phyloP scores from a whole-genome alignment of 1,140 invertebrate species.

The Papilio glaucus region DNA sequence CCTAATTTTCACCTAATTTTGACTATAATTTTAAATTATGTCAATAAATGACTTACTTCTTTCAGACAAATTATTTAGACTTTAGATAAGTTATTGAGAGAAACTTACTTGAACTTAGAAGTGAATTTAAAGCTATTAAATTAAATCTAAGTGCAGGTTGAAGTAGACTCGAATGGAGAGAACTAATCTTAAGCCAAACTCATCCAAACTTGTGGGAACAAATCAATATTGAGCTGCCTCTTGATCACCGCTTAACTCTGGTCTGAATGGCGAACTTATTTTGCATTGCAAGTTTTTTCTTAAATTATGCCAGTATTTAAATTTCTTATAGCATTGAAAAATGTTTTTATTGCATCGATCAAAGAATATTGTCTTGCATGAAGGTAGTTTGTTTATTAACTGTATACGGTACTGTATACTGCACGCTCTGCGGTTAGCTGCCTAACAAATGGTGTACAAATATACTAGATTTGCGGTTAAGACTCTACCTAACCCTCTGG shows the following conservation, averaged over 20 bases:
- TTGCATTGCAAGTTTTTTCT: conserved; percentile 3
- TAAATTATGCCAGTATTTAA: not conserved
- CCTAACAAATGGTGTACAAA: no score
- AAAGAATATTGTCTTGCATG: not conserved
- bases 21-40: no score
- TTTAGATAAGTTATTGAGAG: not conserved
- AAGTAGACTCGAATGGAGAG: conserved; percentile 4
- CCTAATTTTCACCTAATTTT: no score
- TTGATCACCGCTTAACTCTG: no score
- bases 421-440: no score
- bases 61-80: no score
- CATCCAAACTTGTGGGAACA: no score
- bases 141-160: conserved; percentile 13
- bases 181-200: conserved; percentile 17
- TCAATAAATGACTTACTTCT: no score
- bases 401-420: no score
- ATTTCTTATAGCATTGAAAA: not conserved
- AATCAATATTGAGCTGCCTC: no score
- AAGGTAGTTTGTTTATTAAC: not conserved
- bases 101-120: not conserved
- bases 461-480: no score
- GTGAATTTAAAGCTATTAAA: conserved; percentile 5
- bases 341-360: not conserved
- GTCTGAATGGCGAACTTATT: conserved; percentile 8
- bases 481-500: no score